Conservation (phyloP, 2,113 vertebrate species). For the Uria aalge region DNA sequence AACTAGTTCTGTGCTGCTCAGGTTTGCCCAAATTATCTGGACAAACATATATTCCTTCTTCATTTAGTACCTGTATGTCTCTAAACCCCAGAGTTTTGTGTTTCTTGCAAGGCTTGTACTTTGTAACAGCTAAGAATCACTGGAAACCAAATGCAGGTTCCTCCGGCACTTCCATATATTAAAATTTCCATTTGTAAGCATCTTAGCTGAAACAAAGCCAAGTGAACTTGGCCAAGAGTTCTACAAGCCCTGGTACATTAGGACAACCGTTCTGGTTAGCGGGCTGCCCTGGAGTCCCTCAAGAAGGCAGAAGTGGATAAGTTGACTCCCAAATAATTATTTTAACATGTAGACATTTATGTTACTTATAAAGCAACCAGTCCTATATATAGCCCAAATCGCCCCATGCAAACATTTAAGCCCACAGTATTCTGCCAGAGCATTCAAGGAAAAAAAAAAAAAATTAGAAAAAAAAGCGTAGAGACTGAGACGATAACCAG, state of each 20-base stretch:
- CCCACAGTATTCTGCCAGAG: not conserved
- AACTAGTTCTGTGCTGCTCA: not conserved
- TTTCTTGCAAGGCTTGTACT: not conserved
- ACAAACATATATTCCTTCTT: not conserved
- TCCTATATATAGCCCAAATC: not conserved
- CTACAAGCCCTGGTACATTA: not conserved
- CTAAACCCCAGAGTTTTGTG: not conserved
- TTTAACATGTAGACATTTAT: not conserved
- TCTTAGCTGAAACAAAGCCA: slow-evolving; percentile 2
- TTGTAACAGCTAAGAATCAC: not conserved
- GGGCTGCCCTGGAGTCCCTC: not conserved
- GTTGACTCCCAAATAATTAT: not conserved
- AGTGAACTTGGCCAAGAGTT: not conserved
- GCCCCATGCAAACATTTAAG: not conserved
- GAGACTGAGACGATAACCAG: not conserved
- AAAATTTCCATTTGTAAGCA: slow-evolving; percentile 3
- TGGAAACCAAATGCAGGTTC: not conserved
- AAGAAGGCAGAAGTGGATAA: not conserved
- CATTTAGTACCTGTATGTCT: not conserved
- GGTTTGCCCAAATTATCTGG: not conserved
- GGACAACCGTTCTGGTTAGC: not conserved
- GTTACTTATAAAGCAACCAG: not conserved
- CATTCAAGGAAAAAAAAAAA: not conserved
- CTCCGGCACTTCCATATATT: not conserved
- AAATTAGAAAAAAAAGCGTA: not conserved